Evolutionary conservation across 2,888 invertebrate species (phyloP), one percentile per base, ranked within the genome.

Genomic region (Chesias legatella): DNA sequence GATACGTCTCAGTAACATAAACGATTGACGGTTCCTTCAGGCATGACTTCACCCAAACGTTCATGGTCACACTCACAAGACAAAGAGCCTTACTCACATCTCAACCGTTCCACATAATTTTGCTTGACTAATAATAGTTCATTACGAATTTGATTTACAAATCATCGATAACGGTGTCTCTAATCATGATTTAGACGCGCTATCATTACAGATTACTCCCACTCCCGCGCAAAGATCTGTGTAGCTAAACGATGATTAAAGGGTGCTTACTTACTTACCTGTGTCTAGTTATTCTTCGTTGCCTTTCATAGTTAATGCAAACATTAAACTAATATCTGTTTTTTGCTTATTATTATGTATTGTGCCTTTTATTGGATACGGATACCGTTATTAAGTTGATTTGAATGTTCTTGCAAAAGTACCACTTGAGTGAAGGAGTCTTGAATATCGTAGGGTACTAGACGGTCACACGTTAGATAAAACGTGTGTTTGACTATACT

Each of bases 161-260:
- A 29, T 27, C 29, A 25, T 23, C 13, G 13, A 36, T n/a, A n/a
- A 28, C 33, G 27, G 26, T 37, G 33, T 22, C 34, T 38, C 34
- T 38, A 33, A 52, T 52, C 42, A 46, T 46, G 24, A 30, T 49
- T 55, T 50, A 55, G 56, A 53, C 33, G 42, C 50, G 51, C 49
- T 55, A 33, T 50, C 47, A 56, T 56, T 57, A 56, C 41, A 50
- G 50, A 59, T 63, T 51, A 39, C 32, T 33, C 47, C 13, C 13
- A 7, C 22, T 27, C 20, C 29, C 25, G 20, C 36, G 41, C 49
- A 46, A 45, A 50, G 37, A 39, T 40, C 46, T 45, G 46, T 50
- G 51, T 46, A 43, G 34, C 51, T 43, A 51, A 49, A 43, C 34
- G 39, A 45, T 51, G 41, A 48, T 46, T 52, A 38, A 45, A 36